Percentiles rank a stretch among this genome's conserved stretches.
These are phyloP conservation scores for Beris morrisii DNA, from an alignment of 2,888 invertebrate genomes.

Conservation along the genomic window DNA sequence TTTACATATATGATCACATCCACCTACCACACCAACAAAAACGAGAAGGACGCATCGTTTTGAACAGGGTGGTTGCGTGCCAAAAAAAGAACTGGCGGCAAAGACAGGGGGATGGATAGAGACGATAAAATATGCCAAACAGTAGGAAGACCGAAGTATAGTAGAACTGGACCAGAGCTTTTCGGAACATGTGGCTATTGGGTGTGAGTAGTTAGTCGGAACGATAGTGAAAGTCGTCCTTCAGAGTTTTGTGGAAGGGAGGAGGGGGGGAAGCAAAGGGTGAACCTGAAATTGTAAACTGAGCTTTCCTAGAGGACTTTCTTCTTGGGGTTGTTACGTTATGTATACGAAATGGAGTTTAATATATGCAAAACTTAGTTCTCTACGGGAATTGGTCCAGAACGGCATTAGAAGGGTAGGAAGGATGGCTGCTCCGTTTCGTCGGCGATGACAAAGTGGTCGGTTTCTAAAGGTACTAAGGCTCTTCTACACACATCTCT, in stretches of 20 bases:
- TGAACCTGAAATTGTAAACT: conserved; percentile 23
- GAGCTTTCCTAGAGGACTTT: conserved; percentile 14
- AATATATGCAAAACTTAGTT: conserved; percentile 30
- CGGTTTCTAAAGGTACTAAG: not conserved
- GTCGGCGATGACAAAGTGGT: not conserved
- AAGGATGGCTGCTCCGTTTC: conserved; percentile 1
- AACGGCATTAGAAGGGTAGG: not conserved
- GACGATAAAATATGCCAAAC: not conserved
- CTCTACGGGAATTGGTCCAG: conserved; percentile 5
- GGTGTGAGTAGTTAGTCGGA: conserved; percentile 2
- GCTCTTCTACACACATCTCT: conserved; percentile 2
- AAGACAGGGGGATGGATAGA: not conserved
- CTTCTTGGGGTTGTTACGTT: conserved; percentile 3
- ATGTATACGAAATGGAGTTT: conserved; percentile 1
- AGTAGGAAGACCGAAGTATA: not conserved
- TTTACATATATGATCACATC: conserved; percentile 31
- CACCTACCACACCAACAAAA: conserved; percentile 1
- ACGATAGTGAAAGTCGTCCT: conserved; percentile 23
- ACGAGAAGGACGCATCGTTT: conserved; percentile 10
- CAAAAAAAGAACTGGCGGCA: not conserved
- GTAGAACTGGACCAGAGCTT: conserved; percentile 1
- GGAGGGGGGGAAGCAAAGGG: not conserved
- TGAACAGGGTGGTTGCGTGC: not conserved
- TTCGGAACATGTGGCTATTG: not conserved
- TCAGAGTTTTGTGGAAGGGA: not conserved